Conservation (phyloP, 2,888 invertebrate species). For the Erebia aethiops region DNA sequence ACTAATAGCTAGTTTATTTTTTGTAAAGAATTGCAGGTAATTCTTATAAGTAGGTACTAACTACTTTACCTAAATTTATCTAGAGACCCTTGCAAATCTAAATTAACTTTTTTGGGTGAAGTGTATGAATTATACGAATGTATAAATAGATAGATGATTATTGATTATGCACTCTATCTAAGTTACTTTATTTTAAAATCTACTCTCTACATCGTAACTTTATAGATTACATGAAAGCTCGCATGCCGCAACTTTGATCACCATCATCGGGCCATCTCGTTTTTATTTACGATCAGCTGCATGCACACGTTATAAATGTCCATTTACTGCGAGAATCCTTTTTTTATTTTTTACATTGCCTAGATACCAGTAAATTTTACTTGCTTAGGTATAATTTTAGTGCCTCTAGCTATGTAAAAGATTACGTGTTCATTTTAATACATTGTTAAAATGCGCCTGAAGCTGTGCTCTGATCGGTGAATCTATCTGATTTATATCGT, state of each 20-base stretch:
- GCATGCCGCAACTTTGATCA: slow-evolving; percentile 26
- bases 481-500: slow-evolving; percentile 66
- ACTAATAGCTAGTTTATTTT: no score
- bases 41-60: no score
- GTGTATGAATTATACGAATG: background rate
- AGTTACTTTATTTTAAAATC: slow-evolving; percentile 9
- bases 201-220: slow-evolving; percentile 10
- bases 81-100: no score
- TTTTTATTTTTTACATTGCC: slow-evolving; percentile 19
- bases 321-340: slow-evolving; percentile 20
- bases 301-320: slow-evolving; percentile 20
- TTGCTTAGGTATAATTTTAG: slow-evolving; percentile 1
- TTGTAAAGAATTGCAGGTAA: no score
- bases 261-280: slow-evolving; percentile 26
- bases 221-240: slow-evolving; percentile 28
- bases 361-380: background rate
- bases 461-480: slow-evolving; percentile 40
- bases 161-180: slow-evolving; percentile 8
- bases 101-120: background rate
- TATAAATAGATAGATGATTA: background rate
- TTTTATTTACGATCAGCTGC: slow-evolving; percentile 29
- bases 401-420: background rate
- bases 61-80: background rate
- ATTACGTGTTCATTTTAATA: slow-evolving; percentile 19
- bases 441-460: slow-evolving; percentile 36